Percentiles rank a stretch among this genome's conserved stretches.
phyloP scores from a whole-genome alignment of 2,888 invertebrate genomes.

The Byasa hedistus region DNA sequence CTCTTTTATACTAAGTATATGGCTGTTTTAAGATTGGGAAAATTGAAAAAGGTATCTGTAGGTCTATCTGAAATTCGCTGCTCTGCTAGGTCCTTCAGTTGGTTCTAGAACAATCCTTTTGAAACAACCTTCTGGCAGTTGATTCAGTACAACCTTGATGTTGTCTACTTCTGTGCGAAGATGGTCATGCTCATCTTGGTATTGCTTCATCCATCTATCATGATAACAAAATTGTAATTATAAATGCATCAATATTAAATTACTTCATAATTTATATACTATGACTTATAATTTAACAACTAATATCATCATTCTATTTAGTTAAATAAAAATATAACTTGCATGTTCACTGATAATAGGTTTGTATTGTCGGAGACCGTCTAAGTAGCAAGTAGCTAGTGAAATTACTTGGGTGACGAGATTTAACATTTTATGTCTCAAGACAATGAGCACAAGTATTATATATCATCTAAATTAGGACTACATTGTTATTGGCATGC shows the following conservation, averaged over 20 bases:
- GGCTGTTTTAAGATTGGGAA: neutral
- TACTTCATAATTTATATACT: neutral
- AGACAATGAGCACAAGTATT: too few relatives aligned
- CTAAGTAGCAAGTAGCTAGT: too few relatives aligned
- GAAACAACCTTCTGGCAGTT: conserved; percentile 90
- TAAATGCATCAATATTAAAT: neutral
- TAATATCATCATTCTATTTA: too few relatives aligned
- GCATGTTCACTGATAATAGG: too few relatives aligned
- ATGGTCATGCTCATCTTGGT: conserved; percentile 86
- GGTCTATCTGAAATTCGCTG: conserved; percentile 52
- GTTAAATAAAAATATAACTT: too few relatives aligned
- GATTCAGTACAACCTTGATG: conserved; percentile 88
- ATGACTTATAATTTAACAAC: too few relatives aligned
- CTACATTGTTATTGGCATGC: too few relatives aligned
- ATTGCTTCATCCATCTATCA: conserved; percentile 88
- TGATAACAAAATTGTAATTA: conserved; percentile 1
- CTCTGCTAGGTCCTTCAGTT: conserved; percentile 62
- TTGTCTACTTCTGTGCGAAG: conserved; percentile 89
- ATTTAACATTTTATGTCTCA: too few relatives aligned
- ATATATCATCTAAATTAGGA: too few relatives aligned
- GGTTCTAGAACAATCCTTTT: conserved; percentile 89
- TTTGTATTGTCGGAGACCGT: too few relatives aligned
- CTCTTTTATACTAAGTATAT: neutral
- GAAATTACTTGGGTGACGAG: too few relatives aligned
- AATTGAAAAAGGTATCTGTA: neutral